These are phyloP conservation scores for Cerastis leucographa DNA, from an alignment of 2,888 invertebrate species.

Conservation along the genomic window DNA sequence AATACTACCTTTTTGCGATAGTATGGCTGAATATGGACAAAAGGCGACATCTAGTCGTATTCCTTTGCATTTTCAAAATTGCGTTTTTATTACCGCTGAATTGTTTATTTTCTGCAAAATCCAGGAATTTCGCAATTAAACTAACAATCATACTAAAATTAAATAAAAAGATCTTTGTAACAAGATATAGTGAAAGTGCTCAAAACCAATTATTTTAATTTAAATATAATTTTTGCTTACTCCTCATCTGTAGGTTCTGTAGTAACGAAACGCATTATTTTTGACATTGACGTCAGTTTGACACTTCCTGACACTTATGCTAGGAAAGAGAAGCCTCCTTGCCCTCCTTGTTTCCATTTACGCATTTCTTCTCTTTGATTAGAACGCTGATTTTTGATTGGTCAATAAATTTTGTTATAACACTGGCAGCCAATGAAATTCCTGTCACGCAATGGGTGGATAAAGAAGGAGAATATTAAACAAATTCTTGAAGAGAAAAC, in stretches of 20 bases:
- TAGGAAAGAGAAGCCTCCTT: neutral
- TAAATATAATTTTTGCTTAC: neutral
- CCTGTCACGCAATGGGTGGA: fast-evolving
- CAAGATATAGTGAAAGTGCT: too few species aligned
- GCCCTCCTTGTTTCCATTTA: conserved; percentile 19
- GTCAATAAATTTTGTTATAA: fast-evolving
- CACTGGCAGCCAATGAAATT: conserved; percentile 4
- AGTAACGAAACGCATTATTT: conserved; percentile 21
- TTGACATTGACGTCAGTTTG: conserved; percentile 27
- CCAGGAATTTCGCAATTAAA: neutral
- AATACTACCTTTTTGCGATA: neutral
- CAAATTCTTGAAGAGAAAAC: conserved; percentile 20
- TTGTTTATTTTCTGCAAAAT: neutral
- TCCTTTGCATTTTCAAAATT: neutral
- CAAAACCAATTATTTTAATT: too few species aligned
- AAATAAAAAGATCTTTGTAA: neutral
- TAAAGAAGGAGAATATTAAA: fast-evolving
- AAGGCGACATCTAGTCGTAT: neutral
- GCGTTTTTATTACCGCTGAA: neutral
- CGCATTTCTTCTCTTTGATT: fast-evolving
- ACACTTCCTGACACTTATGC: conserved; percentile 16
- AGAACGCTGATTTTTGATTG: neutral
- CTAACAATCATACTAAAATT: neutral
- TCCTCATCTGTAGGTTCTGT: neutral
- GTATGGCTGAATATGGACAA: neutral